Evolutionary conservation across 2,113 vertebrate genomes (phyloP).

Genomic region (Gnathonemus longibarbis): DNA sequence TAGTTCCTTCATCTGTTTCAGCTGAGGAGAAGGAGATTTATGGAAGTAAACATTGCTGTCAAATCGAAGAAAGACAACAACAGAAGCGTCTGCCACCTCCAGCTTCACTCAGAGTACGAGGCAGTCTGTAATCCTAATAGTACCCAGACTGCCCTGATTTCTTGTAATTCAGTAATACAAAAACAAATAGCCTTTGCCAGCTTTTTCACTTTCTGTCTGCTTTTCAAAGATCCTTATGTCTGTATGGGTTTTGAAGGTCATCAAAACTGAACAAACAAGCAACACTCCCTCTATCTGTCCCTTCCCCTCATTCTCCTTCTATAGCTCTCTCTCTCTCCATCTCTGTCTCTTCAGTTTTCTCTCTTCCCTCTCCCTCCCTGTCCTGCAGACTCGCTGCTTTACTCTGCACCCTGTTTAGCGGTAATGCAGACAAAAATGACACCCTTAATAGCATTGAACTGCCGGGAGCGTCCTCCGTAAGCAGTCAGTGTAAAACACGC

Average conservation of each 20-base stretch:
- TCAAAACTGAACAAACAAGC: neutral
- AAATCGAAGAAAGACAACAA: neutral
- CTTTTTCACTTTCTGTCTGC: neutral
- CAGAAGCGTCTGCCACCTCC: neutral
- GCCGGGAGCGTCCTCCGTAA: neutral
- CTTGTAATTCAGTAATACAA: neutral
- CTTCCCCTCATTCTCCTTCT: neutral
- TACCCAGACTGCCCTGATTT: neutral
- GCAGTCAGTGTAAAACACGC: neutral
- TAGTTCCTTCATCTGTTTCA: conserved; percentile 87
- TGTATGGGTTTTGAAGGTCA: neutral
- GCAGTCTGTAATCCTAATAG: neutral
- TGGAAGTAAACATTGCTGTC: neutral
- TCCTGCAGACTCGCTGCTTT: neutral
- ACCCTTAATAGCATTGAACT: neutral
- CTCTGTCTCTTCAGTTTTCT: neutral
- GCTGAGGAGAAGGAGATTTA: conserved; percentile 49
- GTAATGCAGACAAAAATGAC: neutral
- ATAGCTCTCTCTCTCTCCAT: neutral
- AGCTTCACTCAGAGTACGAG: neutral
- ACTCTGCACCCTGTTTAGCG: neutral
- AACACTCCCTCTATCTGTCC: neutral
- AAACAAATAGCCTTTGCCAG: neutral
- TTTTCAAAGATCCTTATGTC: neutral
- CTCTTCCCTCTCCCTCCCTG: neutral